Evolutionary conservation across 2,888 invertebrate genomes (phyloP).

Genomic region (Dinocampus coccinellae): DNA sequence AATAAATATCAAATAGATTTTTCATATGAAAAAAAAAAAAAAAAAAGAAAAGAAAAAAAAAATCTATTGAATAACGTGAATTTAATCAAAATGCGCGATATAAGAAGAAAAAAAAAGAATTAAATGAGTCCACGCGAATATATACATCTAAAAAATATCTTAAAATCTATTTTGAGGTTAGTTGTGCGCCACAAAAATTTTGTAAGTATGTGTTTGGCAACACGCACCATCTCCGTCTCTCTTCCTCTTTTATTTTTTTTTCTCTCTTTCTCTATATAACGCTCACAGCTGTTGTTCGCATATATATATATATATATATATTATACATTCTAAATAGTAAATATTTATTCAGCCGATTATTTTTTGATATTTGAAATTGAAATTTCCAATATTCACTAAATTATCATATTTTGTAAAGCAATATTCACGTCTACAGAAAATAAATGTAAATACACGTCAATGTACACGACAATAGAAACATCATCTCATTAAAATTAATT

Average conservation of each 20-base stretch:
- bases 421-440: too few relatives aligned
- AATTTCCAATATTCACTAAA: not conserved
- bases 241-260: too few relatives aligned
- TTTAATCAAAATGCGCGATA: not conserved
- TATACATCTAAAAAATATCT: not conserved
- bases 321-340: not conserved
- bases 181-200: constrained; percentile 1
- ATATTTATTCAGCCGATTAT: not conserved
- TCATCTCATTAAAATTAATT: constrained; percentile 19
- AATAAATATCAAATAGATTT: too few relatives aligned
- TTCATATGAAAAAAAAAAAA: too few relatives aligned
- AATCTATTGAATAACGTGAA: not conserved
- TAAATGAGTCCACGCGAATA: not conserved
- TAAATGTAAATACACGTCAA: not conserved
- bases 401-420: too few relatives aligned
- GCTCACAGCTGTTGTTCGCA: constrained; percentile 3
- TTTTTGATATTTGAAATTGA: not conserved
- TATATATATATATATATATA: not conserved
- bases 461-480: not conserved
- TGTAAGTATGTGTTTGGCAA: constrained; percentile 15
- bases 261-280: too few relatives aligned
- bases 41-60: too few relatives aligned
- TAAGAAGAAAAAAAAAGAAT: not conserved
- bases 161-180: constrained; percentile 28
- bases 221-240: constrained; percentile 15